phyloP scores from a whole-genome alignment of 2,888 invertebrate genomes.

The Ectropis crepuscularia region DNA sequence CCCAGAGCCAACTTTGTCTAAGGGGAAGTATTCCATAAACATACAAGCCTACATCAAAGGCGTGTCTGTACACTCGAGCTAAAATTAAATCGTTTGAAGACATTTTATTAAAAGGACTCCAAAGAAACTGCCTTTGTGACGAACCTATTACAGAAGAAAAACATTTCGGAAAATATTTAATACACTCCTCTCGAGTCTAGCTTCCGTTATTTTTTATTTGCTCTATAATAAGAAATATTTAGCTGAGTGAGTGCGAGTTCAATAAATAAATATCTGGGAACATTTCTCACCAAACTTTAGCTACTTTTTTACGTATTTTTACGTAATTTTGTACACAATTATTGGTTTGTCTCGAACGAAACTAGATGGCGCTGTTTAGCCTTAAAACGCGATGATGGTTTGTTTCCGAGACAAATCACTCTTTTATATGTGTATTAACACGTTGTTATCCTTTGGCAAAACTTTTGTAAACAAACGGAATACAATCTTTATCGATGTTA shows the following conservation, averaged over 20 bases:
- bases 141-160: slow-evolving; percentile 20
- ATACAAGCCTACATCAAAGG: slow-evolving; percentile 27
- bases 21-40: slow-evolving; percentile 15
- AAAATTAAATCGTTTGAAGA: slow-evolving; percentile 33
- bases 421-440: too few relatives aligned
- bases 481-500: too few relatives aligned
- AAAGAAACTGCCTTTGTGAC: slow-evolving; percentile 23
- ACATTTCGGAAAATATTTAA: slow-evolving; percentile 29
- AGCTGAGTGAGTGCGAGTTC: slow-evolving; percentile 9
- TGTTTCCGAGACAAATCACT: too few relatives aligned
- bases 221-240: slow-evolving; percentile 18
- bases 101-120: slow-evolving; percentile 30
- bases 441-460: too few relatives aligned
- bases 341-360: too few relatives aligned
- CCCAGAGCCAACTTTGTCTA: slow-evolving; percentile 4
- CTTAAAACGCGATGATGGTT: too few relatives aligned
- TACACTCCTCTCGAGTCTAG: slow-evolving; percentile 19
- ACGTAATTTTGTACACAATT: too few relatives aligned
- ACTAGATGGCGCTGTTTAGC: too few relatives aligned
- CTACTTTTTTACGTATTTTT: too few relatives aligned
- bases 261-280: neutral
- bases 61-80: slow-evolving; percentile 24
- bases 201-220: slow-evolving; percentile 20
- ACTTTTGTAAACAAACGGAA: too few relatives aligned
- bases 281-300: too few relatives aligned